These are phyloP conservation scores for Xestia sexstrigata DNA, from an alignment of 2,888 invertebrate species.

Conservation along the genomic window DNA sequence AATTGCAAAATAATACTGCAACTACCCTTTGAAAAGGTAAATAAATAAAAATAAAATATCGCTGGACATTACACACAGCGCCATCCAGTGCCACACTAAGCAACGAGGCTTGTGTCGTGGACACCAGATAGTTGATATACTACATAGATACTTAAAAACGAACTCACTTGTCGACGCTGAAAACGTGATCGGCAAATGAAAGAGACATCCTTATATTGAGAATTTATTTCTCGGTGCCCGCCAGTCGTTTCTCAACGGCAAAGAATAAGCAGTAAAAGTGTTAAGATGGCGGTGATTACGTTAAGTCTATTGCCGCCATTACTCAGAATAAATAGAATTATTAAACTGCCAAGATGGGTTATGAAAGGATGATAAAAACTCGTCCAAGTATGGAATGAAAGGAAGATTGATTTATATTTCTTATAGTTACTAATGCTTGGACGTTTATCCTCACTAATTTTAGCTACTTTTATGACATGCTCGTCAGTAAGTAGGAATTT, in stretches of 20 bases:
- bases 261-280: slow-evolving; percentile 71
- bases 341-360: slow-evolving; percentile 60
- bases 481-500: slow-evolving; percentile 43
- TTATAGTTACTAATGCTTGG: slow-evolving; percentile 25
- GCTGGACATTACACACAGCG: no score
- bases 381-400: slow-evolving; percentile 27
- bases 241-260: slow-evolving; percentile 61
- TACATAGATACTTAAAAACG: no score
- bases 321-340: slow-evolving; percentile 62
- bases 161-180: slow-evolving; percentile 65
- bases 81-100: no score
- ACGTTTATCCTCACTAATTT: slow-evolving; percentile 52
- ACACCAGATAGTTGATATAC: no score
- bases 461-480: slow-evolving; percentile 40
- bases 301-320: slow-evolving; percentile 63
- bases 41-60: no score
- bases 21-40: slow-evolving; percentile 62
- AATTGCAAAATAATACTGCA: slow-evolving; percentile 32
- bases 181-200: slow-evolving; percentile 75
- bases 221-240: slow-evolving; percentile 68
- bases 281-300: slow-evolving; percentile 68
- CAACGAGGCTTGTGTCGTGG: no score
- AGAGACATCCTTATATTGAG: slow-evolving; percentile 71
- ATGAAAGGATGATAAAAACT: slow-evolving; percentile 56
- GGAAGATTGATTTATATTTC: slow-evolving; percentile 54